phyloP scores from a whole-genome alignment of 2,113 vertebrate species.

The Saguinus midas region DNA sequence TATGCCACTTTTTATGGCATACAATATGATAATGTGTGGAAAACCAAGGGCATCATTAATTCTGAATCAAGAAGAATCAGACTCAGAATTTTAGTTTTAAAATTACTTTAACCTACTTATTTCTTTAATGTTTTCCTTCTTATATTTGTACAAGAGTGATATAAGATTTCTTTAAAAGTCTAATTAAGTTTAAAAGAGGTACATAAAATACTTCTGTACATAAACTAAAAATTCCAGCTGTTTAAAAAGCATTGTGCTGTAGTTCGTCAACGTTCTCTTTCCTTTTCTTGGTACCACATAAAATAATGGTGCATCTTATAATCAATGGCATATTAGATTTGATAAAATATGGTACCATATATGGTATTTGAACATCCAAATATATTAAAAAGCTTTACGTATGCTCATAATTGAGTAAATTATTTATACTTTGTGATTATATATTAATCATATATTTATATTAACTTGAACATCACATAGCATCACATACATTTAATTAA shows the following conservation, averaged over 20 bases:
- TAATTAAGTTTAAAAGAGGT: background rate
- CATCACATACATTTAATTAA: background rate
- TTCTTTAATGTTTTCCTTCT: background rate
- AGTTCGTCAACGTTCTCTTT: background rate
- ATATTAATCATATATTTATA: background rate
- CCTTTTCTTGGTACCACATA: background rate
- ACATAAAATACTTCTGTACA: background rate
- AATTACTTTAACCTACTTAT: background rate
- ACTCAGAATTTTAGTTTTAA: background rate
- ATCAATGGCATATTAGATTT: background rate
- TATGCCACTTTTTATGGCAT: background rate
- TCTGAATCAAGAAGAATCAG: background rate
- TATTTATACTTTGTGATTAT: background rate
- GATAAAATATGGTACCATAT: background rate
- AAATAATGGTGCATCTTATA: background rate
- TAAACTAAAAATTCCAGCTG: background rate
- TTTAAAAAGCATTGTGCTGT: background rate
- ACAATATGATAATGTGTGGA: background rate
- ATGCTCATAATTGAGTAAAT: background rate
- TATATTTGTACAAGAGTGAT: background rate
- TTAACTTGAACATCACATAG: background rate
- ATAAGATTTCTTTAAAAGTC: background rate
- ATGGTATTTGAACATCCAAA: background rate
- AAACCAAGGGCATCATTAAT: background rate
- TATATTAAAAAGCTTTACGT: background rate